A percentile compares a stretch with the other conserved stretches of the same genome.
Conservation (phyloP, 2,888 invertebrate species). For the Pristionchus fissidentatus region DNA sequence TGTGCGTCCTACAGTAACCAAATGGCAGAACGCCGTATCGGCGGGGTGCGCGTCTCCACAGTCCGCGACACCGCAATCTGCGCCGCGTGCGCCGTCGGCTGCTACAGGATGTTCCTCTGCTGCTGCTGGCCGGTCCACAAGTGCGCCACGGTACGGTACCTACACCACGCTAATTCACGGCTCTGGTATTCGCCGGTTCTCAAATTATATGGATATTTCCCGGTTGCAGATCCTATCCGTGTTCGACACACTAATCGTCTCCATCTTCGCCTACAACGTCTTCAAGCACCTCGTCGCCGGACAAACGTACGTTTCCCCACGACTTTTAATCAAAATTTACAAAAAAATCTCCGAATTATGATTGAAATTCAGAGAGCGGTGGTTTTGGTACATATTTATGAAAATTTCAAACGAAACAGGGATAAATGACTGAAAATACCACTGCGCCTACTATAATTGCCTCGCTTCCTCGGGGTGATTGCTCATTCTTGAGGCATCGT, state of each 20-base stretch:
- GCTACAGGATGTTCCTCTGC: conserved; percentile 58
- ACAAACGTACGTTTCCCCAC: conserved; percentile 32
- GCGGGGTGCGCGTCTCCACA: conserved; percentile 40
- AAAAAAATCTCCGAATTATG: no score
- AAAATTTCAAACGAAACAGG: no score
- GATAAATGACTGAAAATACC: no score
- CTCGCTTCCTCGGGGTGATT: neutral
- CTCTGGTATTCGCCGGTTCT: neutral
- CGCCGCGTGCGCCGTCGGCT: conserved; percentile 40
- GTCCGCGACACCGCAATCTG: conserved; percentile 47
- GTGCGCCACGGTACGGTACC: conserved; percentile 65
- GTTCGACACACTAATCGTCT: conserved; percentile 61
- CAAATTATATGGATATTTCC: no score
- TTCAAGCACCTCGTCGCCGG: conserved; percentile 48
- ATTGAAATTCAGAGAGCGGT: no score
- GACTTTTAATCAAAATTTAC: neutral
- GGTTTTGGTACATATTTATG: no score
- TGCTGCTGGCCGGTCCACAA: conserved; percentile 73
- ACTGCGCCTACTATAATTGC: neutral
- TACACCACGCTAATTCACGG: neutral
- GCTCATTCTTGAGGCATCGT: conserved; percentile 20
- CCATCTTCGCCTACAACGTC: conserved; percentile 57
- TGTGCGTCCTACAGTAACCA: no score
- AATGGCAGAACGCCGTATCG: conserved; percentile 39
- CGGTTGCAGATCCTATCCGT: conserved; percentile 57